phyloP scores from a whole-genome alignment of 2,888 invertebrate genomes.

The Ophraella communa region DNA sequence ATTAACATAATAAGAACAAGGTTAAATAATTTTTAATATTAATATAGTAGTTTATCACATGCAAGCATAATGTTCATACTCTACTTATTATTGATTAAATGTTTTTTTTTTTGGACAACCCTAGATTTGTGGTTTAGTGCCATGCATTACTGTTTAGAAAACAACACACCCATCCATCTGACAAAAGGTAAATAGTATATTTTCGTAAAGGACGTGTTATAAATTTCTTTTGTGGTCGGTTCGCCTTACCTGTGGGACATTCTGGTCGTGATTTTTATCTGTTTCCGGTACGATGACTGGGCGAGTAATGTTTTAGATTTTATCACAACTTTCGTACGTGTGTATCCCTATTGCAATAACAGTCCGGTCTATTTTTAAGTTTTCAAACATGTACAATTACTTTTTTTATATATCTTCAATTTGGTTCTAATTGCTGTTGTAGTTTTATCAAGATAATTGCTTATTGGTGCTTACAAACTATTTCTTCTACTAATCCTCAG shows the following conservation, averaged over 20 bases:
- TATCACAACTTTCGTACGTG: constrained; percentile 26
- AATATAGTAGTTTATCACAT: no score
- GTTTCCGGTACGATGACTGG: constrained; percentile 28
- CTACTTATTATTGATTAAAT: neutral
- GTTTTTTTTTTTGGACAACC: neutral
- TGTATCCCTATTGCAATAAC: constrained; percentile 27
- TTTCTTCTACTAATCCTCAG: no score
- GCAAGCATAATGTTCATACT: neutral
- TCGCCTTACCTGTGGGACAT: constrained; percentile 26
- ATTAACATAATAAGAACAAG: no score
- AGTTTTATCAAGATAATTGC: neutral
- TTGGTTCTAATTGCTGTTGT: neutral
- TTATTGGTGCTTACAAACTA: no score
- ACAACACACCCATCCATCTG: constrained; percentile 1
- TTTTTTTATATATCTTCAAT: neutral
- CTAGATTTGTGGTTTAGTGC: neutral
- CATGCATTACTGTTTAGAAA: neutral
- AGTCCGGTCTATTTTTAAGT: constrained; percentile 18
- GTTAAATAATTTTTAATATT: no score
- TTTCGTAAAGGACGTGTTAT: constrained; percentile 16
- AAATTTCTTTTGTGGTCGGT: constrained; percentile 24
- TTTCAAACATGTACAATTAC: neutral
- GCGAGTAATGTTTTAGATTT: constrained; percentile 23
- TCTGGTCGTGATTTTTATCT: constrained; percentile 22
- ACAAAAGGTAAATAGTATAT: constrained; percentile 21